A percentile compares a stretch with the other conserved stretches of the same genome.
Conservation (phyloP, 2,797 vertebrate genomes). For the Channallabes apus region DNA sequence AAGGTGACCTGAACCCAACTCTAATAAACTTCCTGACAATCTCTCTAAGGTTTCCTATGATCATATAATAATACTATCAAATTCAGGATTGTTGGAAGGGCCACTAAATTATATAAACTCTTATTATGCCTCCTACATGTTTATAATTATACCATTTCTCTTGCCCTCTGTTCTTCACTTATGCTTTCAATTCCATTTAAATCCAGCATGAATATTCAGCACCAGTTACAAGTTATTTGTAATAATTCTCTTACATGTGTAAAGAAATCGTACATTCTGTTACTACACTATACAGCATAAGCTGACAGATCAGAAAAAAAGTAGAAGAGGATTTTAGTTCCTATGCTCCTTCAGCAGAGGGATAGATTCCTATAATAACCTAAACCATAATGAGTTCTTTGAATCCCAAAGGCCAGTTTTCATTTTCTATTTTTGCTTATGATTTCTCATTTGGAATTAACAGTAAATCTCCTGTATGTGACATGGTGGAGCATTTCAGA, state of each 20-base stretch:
- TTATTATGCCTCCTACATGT: neutral
- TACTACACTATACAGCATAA: conserved; percentile 60
- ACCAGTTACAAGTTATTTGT: conserved; percentile 59
- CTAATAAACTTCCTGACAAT: no score
- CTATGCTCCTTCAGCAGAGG: conserved; percentile 58
- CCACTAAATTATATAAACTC: neutral
- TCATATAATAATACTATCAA: no score
- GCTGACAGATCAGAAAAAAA: conserved; percentile 63
- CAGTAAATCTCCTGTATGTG: conserved; percentile 51
- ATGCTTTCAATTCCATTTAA: neutral
- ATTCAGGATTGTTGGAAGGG: no score
- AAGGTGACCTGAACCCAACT: no score
- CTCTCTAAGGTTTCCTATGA: no score
- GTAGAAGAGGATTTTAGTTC: conserved; percentile 61
- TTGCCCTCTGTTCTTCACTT: neutral
- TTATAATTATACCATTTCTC: conserved; percentile 1
- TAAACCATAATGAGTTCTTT: conserved; percentile 59
- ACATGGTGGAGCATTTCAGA: conserved; percentile 54
- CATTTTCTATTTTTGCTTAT: conserved; percentile 43
- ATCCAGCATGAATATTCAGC: conserved; percentile 46
- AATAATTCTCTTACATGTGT: conserved; percentile 37
- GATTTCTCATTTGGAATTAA: conserved; percentile 60
- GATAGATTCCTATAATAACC: conserved; percentile 63
- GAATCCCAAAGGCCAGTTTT: conserved; percentile 50
- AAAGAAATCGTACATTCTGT: conserved; percentile 54